Evolutionary conservation across 2,888 invertebrate genomes (phyloP), one percentile per base, ranked within the genome.

Genomic region (Caprella mutica): DNA sequence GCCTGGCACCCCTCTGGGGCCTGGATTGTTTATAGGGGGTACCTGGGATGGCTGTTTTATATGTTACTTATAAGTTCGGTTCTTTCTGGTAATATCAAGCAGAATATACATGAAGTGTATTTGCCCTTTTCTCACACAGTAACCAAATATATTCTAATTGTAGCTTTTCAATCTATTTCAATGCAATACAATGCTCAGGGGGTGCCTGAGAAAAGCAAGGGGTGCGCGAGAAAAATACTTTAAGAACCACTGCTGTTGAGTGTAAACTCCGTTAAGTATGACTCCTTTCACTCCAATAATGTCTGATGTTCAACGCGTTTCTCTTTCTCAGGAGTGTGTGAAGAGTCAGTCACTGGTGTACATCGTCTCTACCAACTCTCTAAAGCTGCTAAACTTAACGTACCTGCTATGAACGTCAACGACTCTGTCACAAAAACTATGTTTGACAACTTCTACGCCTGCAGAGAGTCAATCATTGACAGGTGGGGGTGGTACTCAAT

Each of bases 321-420:
- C n/a, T 33, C 5, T 23, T 52, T 8, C 39, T 8, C 44, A 65
- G 92, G 92, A 58, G 93, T 96, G 70, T 94, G 94, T 3, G 96
- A 96, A 73, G 96, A 96, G 74, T 92, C 92, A 70, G 93, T 94
- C 39, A 96, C 96, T 0, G 96, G 96, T n/a, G 94, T 96, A 1
- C 96, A 96, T 75, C 82, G 96, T 61, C 77, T 96, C 55, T 96
- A 96, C 72, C 94, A 96, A 73, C 78, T 96, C 38, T 91, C 92
- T 46, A 94, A 93, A 76, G 88, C 90, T 17, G 87, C 88, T 56
- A 93, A 93, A 75, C 76, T 96, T 59, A 85, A 87, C 33, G 92
- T 94, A 23, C 94, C 96, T 2, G 96, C 96, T 1, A 96, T 96
- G 92, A 96, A 96, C 73, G 94, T 96, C 33, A 96, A 96, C 72